Conservation (phyloP, 1,140 invertebrate species). For the Sinella curviseta region DNA sequence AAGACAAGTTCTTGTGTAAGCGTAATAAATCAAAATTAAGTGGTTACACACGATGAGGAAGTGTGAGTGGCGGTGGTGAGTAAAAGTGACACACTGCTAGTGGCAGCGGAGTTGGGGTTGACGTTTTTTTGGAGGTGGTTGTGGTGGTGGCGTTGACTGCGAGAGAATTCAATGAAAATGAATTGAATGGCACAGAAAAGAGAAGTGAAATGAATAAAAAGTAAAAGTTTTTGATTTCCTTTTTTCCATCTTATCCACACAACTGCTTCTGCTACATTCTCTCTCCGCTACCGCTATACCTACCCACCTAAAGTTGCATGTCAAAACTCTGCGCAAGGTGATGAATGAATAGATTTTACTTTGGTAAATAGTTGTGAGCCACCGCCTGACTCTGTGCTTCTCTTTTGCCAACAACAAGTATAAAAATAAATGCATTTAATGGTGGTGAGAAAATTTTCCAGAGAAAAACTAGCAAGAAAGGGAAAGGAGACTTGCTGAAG, state of each 20-base stretch:
- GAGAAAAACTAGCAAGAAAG: background rate
- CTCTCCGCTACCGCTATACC: too few species aligned
- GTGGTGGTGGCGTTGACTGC: background rate
- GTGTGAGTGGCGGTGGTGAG: background rate
- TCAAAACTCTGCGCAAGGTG: background rate
- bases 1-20: background rate
- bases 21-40: background rate
- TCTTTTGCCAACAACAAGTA: background rate
- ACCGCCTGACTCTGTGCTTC: background rate
- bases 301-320: background rate
- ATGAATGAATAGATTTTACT: background rate
- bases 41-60: background rate
- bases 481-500: background rate
- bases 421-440: background rate
- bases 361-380: background rate
- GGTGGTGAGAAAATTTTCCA: background rate
- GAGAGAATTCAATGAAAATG: background rate
- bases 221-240: background rate
- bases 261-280: too few species aligned
- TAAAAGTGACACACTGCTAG: too few species aligned
- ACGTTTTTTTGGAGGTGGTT: background rate
- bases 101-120: too few species aligned
- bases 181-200: background rate
- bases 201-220: background rate
- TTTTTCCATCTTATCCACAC: background rate